Base-by-base conservation (phyloP, 2,888 invertebrate species). In the Dendrolimus pini region DNA sequence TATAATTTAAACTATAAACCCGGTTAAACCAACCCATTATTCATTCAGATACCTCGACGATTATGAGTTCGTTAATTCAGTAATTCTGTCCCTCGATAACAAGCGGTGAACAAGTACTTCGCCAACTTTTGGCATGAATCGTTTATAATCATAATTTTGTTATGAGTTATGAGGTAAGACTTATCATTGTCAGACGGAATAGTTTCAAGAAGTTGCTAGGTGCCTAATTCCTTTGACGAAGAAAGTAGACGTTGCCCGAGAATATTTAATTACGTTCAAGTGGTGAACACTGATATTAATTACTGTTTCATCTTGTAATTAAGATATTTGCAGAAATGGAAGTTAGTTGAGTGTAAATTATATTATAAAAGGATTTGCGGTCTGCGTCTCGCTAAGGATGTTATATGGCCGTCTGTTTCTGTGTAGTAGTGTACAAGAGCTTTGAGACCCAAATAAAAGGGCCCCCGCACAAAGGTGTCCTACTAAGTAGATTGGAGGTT, bases 401-500 rank as follows among this genome's bases (percentile, higher is more conserved):
- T 83, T 83, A 80, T 80, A 77, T 80, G 70, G 62, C 75, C 82
- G 83, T 83, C 80, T 79, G 79, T 80, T 80, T 79, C 75, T 82
- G 75, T 82, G 74, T 83, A 77, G 18, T 83, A 77, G n/a, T n/a
- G n/a, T 77, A 75, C 71, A 77, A 80, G 77, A 77, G 74, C 74
- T 80, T 78, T 75, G 77, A 69, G 78, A 74, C 75, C 78, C 80
- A 79, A 80, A 84, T 82, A 83, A 82, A 83, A 81, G 84, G 83
- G 80, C 78, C 76, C 78, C 76, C 71, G 70, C 71, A 70, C 74
- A 77, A 77, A 85, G 83, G 85, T 85, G 86, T 83, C 82, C 78
- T 77, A 71, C 82, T 87, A 86, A 88, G 86, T 85, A 88, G 87
- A 85, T 87, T 85, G 85, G 71, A 62, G 68, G 65, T 62, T 75